Conservation (phyloP, 2,113 vertebrate species). For the Arenaria interpres region DNA sequence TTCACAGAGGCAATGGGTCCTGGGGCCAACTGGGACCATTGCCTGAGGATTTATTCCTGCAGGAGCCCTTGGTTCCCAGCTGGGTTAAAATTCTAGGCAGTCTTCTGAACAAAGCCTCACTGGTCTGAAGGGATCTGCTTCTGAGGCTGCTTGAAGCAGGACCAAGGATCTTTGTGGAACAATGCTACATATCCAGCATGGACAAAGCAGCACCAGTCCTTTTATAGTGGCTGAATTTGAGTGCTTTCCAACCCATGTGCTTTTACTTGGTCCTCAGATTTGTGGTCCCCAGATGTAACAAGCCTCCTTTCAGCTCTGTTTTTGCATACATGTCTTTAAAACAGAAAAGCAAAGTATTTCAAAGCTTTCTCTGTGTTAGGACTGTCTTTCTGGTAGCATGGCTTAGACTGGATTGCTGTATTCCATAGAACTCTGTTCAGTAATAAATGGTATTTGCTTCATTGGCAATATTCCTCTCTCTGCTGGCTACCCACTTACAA, state of each 20-base stretch:
- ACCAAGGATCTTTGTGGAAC: neutral
- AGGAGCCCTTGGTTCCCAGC: neutral
- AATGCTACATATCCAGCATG: neutral
- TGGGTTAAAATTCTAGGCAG: conserved; percentile 26
- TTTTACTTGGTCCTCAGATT: neutral
- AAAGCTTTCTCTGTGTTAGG: neutral
- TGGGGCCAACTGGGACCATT: conserved; percentile 24
- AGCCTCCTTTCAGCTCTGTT: neutral
- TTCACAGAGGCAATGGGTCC: conserved; percentile 11
- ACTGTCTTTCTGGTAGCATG: neutral
- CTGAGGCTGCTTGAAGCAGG: neutral
- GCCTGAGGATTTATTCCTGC: conserved; percentile 28
- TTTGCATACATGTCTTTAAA: neutral
- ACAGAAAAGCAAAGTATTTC: neutral
- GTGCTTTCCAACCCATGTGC: neutral
- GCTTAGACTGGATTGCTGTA: neutral
- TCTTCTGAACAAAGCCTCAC: conserved; percentile 22
- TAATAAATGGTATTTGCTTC: neutral
- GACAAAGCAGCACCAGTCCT: neutral
- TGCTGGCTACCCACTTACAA: neutral
- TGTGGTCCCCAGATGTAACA: neutral
- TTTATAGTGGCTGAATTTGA: neutral
- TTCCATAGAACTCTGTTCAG: neutral
- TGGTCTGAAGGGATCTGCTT: neutral
- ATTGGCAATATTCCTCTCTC: neutral